phyloP scores from a whole-genome alignment of 1,140 invertebrate species.

The Ips nitidus region DNA sequence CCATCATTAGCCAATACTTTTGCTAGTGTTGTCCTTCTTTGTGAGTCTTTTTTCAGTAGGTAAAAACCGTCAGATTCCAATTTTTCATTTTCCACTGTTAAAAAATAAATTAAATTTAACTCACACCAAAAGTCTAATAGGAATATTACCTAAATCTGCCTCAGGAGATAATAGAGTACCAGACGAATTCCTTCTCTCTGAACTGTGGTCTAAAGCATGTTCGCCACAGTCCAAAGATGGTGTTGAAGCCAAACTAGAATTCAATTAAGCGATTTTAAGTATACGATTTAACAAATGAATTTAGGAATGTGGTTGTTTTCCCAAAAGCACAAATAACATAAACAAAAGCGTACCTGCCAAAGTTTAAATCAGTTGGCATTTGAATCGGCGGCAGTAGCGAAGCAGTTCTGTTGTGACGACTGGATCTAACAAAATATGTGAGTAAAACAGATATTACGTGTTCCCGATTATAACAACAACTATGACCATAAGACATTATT shows the following conservation, averaged over 20 bases:
- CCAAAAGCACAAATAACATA: neutral
- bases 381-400: conserved; percentile 73
- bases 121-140: neutral
- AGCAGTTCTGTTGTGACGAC: conserved; percentile 49
- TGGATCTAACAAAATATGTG: conserved; percentile 17
- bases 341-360: conserved; percentile 65
- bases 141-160: conserved; percentile 53
- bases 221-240: conserved; percentile 71
- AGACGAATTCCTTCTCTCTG: conserved; percentile 69
- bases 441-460: no score
- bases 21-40: conserved; percentile 86
- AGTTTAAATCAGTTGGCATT: conserved; percentile 71
- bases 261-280: neutral
- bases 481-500: no score
- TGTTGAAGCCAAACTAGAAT: conserved; percentile 54
- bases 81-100: conserved; percentile 45
- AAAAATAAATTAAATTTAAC: neutral
- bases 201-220: conserved; percentile 40
- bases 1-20: conserved; percentile 88
- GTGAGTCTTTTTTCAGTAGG: conserved; percentile 94
- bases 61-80: conserved; percentile 89
- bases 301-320: neutral
- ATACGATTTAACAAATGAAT: no score
- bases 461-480: no score
- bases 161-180: conserved; percentile 79